Evolutionary conservation across 2,113 vertebrate genomes (phyloP), one percentile per base, ranked within the genome.

Genomic region (Chaenogobius annularis): DNA sequence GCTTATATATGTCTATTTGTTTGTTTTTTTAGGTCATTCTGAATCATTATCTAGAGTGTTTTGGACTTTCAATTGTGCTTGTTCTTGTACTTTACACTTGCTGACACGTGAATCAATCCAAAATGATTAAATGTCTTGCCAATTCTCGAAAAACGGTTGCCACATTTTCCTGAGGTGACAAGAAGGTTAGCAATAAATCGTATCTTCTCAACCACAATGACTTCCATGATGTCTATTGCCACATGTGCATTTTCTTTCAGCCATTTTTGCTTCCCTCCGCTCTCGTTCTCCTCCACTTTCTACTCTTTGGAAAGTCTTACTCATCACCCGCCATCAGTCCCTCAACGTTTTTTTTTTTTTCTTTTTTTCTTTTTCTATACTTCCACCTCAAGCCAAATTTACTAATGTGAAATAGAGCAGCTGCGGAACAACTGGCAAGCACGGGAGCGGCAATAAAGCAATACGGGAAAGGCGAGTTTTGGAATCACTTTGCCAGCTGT

Each of bases 401-500:
- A 8, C 56, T 5, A 3, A 22, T 65, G 62, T 20, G 55, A 83
- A 79, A 61, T 66, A 66, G 61, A 11, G 19, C 35, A 37, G 68
- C 43, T 61, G 3, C 70, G 54, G 77, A 20, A n/a, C 62, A 17
- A 82, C 50, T 63, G 43, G 20, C 69, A 10, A 23, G 52, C 20
- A 64, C 46, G n/a, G 58, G 22, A 76, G 55, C n/a, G n/a, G n/a
- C n/a, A n/a, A n/a, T n/a, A n/a, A n/a, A n/a, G n/a, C n/a, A n/a
- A n/a, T n/a, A n/a, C n/a, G n/a, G n/a, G n/a, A n/a, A n/a, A n/a
- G n/a, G n/a, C 43, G 35, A 74, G n/a, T 43, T n/a, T n/a, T 78
- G 85, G 79, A 80, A 84, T 78, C 44, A 75, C n/a, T n/a, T n/a
- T n/a, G n/a, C n/a, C n/a, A 77, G 79, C 63, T 15, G 66, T 13